phyloP scores from a whole-genome alignment of 2,113 vertebrate species.

The Kobus ellipsiprymnus region DNA sequence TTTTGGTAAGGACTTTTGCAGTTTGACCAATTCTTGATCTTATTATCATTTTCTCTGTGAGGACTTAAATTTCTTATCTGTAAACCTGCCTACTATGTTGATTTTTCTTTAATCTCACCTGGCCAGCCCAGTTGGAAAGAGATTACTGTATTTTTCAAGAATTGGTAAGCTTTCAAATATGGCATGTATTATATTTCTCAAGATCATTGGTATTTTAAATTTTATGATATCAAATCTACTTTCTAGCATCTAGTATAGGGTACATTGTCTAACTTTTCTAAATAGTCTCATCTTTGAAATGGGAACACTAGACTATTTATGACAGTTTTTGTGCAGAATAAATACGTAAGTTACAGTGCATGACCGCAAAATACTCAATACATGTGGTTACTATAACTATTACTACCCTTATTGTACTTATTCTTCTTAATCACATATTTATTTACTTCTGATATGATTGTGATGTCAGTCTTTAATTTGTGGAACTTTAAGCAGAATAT shows the following conservation, averaged over 20 bases:
- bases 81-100: not conserved
- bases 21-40: not conserved
- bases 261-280: not conserved
- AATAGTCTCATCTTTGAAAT: constrained; percentile 3
- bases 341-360: not conserved
- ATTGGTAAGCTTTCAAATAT: not conserved
- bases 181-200: not conserved
- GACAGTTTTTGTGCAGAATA: not conserved
- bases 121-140: not conserved
- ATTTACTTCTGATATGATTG: not conserved
- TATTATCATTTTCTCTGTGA: not conserved
- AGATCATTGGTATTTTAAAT: not conserved
- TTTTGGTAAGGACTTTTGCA: not conserved
- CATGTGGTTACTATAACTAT: not conserved
- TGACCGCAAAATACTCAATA: not conserved
- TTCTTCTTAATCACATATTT: not conserved
- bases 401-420: not conserved
- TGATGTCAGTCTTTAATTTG: not conserved
- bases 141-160: not conserved
- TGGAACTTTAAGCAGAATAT: not conserved
- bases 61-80: not conserved
- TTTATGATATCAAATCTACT: not conserved
- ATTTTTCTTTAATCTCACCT: not conserved
- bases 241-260: not conserved
- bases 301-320: not conserved